phyloP scores from a whole-genome alignment of 37 sponge, comb jelly and placozoan genomes.

The Hormiphora californensis region DNA sequence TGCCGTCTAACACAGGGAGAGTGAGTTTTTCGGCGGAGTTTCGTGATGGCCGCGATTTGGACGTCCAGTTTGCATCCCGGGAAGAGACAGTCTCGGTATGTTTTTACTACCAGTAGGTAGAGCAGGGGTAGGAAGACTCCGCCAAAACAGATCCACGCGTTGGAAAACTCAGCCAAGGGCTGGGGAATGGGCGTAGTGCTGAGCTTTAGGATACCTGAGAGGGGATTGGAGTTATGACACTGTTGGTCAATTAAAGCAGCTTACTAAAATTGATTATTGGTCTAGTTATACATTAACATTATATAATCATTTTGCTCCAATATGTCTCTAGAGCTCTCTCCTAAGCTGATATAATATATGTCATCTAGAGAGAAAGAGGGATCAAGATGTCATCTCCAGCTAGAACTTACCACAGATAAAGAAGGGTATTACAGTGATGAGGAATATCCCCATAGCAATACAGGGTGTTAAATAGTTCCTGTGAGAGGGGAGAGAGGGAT shows the following conservation, averaged over 20 bases:
- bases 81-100: background rate
- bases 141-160: constrained; percentile 25
- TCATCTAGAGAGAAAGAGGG: too few relatives aligned
- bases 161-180: background rate
- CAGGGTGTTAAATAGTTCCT: constrained; percentile 28
- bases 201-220: background rate
- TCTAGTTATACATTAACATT: too few relatives aligned
- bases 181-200: background rate
- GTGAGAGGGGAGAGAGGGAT: too few relatives aligned
- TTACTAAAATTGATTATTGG: too few relatives aligned
- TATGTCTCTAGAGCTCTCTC: too few relatives aligned
- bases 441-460: background rate
- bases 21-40: constrained; percentile 37
- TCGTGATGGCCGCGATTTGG: constrained; percentile 10
- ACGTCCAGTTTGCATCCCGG: background rate
- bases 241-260: background rate
- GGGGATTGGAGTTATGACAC: background rate
- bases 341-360: too few relatives aligned
- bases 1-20: constrained; percentile 17
- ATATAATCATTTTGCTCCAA: too few relatives aligned
- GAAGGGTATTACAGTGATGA: background rate
- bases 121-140: background rate
- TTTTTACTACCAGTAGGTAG: constrained; percentile 28
- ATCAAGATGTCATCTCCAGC: too few relatives aligned
- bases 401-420: background rate